Evolutionary conservation across 92 coral and sea anemone genomes (phyloP).

Genomic region (Virgularia gustaviana): DNA sequence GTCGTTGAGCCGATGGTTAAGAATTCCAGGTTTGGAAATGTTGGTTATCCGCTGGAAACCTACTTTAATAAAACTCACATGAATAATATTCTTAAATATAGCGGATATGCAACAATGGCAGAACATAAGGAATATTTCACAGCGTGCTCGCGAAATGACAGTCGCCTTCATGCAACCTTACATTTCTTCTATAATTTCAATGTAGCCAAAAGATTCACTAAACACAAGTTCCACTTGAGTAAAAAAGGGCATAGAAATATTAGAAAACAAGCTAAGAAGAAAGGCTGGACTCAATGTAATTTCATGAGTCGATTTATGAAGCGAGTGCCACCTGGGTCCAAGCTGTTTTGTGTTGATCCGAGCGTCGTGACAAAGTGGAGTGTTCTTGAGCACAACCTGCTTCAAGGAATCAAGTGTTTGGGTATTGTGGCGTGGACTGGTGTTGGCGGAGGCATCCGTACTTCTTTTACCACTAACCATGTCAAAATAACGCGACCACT

Average conservation of each 20-base stretch:
- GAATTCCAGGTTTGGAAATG: conserved; percentile 77
- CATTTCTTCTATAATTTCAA: conserved; percentile 65
- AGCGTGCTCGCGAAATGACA: conserved; percentile 48
- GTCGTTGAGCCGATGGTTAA: conserved; percentile 84
- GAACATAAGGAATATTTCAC: conserved; percentile 58
- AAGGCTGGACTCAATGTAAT: conserved; percentile 76
- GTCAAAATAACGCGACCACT: conserved; percentile 59
- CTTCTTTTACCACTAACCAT: conserved; percentile 51
- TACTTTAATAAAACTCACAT: conserved; percentile 68
- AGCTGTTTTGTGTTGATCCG: conserved; percentile 84
- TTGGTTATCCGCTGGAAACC: conserved; percentile 67
- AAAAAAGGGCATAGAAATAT: conserved; percentile 42
- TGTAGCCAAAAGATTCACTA: conserved; percentile 53
- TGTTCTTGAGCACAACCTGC: conserved; percentile 56
- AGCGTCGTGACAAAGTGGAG: conserved; percentile 54
- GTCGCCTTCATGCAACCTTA: conserved; percentile 53
- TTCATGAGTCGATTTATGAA: conserved; percentile 65
- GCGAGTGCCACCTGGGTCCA: conserved; percentile 62
- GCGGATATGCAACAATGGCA: conserved; percentile 58
- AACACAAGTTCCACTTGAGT: conserved; percentile 65
- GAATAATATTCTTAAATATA: conserved; percentile 53
- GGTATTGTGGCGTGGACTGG: conserved; percentile 87
- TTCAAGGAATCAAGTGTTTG: conserved; percentile 61
- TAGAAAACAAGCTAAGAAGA: conserved; percentile 30
- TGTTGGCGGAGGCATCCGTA: conserved; percentile 53